These are phyloP conservation scores for Paragorgia papillata DNA, from an alignment of 92 coral and sea anemone genomes.

Conservation along the genomic window DNA sequence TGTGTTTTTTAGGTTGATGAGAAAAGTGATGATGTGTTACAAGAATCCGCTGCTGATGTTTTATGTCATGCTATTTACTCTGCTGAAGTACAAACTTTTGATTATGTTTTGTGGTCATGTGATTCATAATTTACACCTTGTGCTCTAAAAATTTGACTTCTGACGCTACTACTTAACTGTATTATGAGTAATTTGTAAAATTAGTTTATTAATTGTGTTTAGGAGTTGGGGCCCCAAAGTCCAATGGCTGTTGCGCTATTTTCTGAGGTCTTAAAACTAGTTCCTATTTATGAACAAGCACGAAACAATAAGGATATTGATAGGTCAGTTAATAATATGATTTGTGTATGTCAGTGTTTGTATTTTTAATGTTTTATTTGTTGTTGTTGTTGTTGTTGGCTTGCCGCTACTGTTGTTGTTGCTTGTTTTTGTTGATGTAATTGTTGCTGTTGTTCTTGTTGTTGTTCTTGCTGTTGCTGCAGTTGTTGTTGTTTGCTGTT, in stretches of 20 bases:
- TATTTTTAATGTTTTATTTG: background rate
- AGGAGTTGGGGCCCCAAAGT: conserved; percentile 81
- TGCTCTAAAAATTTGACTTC: too few relatives aligned
- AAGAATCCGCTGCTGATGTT: conserved; percentile 95
- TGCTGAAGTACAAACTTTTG: conserved; percentile 66
- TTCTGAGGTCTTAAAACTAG: conserved; percentile 71
- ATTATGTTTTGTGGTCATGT: too few relatives aligned
- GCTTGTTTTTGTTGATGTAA: background rate
- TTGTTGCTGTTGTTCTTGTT: background rate
- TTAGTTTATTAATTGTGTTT: background rate
- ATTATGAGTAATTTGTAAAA: too few relatives aligned
- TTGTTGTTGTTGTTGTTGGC: background rate
- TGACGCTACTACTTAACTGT: too few relatives aligned
- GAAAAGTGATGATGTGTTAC: conserved; percentile 73
- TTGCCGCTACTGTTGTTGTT: background rate
- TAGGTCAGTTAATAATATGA: conserved; percentile 56
- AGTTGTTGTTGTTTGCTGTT: too few relatives aligned
- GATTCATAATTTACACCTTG: too few relatives aligned
- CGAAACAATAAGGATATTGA: conserved; percentile 81
- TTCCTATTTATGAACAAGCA: conserved; percentile 87
- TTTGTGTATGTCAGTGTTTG: background rate
- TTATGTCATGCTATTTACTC: conserved; percentile 90
- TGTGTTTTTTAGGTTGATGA: conserved; percentile 66
- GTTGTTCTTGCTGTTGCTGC: too few relatives aligned
- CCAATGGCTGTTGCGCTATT: conserved; percentile 74